These are phyloP conservation scores for Nycticorax nycticorax DNA, from an alignment of 2,113 vertebrate genomes.

Conservation along the genomic window DNA sequence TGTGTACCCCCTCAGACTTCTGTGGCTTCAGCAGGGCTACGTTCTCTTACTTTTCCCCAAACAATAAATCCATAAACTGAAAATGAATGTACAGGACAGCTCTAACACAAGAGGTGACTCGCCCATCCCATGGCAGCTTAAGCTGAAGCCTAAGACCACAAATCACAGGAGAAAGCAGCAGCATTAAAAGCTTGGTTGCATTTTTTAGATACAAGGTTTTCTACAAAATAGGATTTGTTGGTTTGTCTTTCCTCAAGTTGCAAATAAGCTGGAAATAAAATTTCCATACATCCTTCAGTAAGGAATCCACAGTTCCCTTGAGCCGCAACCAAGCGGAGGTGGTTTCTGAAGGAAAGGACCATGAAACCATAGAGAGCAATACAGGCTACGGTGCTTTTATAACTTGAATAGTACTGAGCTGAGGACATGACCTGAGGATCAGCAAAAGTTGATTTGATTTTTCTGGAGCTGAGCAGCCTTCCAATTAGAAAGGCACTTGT, in stretches of 20 bases:
- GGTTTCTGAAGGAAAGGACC: conserved; percentile 21
- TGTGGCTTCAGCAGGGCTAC: not conserved
- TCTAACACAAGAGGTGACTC: not conserved
- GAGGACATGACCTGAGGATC: not conserved
- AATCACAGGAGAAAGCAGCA: not conserved
- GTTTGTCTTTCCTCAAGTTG: conserved; percentile 32
- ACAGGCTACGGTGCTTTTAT: not conserved
- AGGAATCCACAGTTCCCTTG: not conserved
- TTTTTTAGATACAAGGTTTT: not conserved
- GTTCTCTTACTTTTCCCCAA: not conserved
- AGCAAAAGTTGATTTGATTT: not conserved
- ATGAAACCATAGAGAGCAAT: not conserved
- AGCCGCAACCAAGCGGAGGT: not conserved
- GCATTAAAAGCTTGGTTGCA: not conserved
- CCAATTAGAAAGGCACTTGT: not conserved
- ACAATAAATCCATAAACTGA: not conserved
- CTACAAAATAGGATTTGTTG: not conserved
- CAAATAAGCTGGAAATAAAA: not conserved
- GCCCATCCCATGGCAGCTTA: not conserved
- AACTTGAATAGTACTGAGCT: not conserved
- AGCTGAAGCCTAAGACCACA: not conserved
- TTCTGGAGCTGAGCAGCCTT: not conserved
- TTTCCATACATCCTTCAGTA: not conserved
- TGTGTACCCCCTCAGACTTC: not conserved
- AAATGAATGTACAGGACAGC: not conserved